Percentiles rank a stretch among this genome's conserved stretches.
Evolutionary conservation across 2,113 vertebrate genomes (phyloP).

Genomic region (Melanostigma gelatinosum): DNA sequence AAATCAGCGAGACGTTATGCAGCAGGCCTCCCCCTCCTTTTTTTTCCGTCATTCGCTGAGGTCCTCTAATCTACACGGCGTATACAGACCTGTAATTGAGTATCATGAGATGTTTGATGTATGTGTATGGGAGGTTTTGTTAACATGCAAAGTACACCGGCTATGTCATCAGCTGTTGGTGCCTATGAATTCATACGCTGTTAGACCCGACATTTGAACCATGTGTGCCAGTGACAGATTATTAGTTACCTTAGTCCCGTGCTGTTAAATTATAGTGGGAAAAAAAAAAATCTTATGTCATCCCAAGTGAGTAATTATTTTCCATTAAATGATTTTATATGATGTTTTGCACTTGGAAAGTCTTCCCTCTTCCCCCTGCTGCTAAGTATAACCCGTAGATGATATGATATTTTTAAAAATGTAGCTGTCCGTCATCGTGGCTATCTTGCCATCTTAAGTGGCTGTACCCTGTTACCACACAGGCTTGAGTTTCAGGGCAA

Average conservation of each 20-base stretch:
- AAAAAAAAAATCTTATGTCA: background rate
- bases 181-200: slow-evolving; percentile 40
- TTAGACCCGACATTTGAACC: slow-evolving; percentile 37
- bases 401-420: slow-evolving; percentile 81
- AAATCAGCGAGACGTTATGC: slow-evolving; percentile 67
- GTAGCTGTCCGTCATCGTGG: slow-evolving; percentile 76
- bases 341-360: slow-evolving; percentile 10
- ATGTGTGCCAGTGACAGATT: slow-evolving; percentile 8
- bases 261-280: slow-evolving; percentile 36
- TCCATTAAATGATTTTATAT: slow-evolving; percentile 1
- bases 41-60: slow-evolving; percentile 52
- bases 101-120: slow-evolving; percentile 73
- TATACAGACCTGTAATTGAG: slow-evolving; percentile 74
- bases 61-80: slow-evolving; percentile 69
- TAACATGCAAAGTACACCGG: slow-evolving; percentile 65
- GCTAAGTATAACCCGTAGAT: slow-evolving; percentile 59
- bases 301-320: background rate
- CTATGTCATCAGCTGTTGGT: slow-evolving; percentile 53
- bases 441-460: slow-evolving; percentile 86
- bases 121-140: slow-evolving; percentile 65
- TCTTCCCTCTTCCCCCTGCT: slow-evolving; percentile 7
- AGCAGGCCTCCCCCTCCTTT: slow-evolving; percentile 50
- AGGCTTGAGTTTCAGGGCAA: slow-evolving; percentile 80
- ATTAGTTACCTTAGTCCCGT: slow-evolving; percentile 43
- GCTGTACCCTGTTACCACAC: slow-evolving; percentile 82